Evolutionary conservation across 2,797 vertebrate species (phyloP).

Genomic region (Paedocypris micromegethes): DNA sequence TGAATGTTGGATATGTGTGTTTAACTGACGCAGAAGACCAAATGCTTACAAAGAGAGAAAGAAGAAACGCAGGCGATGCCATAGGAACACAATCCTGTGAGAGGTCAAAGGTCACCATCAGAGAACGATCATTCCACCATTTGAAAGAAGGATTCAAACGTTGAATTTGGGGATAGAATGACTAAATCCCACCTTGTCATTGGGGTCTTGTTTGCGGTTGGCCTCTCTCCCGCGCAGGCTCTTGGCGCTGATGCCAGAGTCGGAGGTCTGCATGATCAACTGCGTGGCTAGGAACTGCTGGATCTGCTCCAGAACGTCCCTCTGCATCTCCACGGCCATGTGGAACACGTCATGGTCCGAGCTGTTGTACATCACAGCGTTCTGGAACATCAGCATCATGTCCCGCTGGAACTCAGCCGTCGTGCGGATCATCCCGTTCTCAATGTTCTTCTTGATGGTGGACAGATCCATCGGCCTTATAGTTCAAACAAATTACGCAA

Average conservation of each 20-base stretch:
- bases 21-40: conserved; percentile 27
- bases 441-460: conserved; percentile 88
- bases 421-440: conserved; percentile 81
- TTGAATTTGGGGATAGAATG: too few relatives aligned
- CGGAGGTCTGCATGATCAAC: conserved; percentile 88
- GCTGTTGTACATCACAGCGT: conserved; percentile 88
- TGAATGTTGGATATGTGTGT: neutral
- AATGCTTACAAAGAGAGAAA: conserved; percentile 99
- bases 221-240: conserved; percentile 89
- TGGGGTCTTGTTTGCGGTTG: conserved; percentile 89
- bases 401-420: conserved; percentile 87
- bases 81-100: conserved; percentile 97
- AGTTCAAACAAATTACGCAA: neutral
- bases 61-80: conserved; percentile 99
- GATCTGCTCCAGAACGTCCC: conserved; percentile 84
- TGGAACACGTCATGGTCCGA: conserved; percentile 87
- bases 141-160: too few relatives aligned
- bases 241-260: conserved; percentile 84
- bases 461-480: conserved; percentile 86
- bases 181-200: conserved; percentile 83
- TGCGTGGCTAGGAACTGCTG: conserved; percentile 90
- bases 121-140: too few relatives aligned
- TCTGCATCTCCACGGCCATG: conserved; percentile 88
- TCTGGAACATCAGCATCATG: conserved; percentile 91
- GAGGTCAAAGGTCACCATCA: conserved; percentile 65